These are phyloP conservation scores for Plodia interpunctella DNA, from an alignment of 1,140 invertebrate genomes.

Conservation along the genomic window DNA sequence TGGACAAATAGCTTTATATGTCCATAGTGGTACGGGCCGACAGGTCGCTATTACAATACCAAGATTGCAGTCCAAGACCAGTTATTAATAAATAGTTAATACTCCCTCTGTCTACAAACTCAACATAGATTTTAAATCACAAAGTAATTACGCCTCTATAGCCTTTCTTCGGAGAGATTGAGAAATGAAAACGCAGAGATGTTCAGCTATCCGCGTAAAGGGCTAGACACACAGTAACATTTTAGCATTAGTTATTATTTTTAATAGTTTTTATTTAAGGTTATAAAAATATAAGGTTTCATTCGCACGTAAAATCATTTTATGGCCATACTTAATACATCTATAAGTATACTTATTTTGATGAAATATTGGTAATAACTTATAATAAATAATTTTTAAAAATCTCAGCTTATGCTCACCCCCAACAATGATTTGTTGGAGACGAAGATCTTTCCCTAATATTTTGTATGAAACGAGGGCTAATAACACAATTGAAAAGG, in stretches of 20 bases:
- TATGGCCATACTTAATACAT: no score
- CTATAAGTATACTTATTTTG: no score
- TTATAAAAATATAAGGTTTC: no score
- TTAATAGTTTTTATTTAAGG: no score
- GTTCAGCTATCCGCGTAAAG: constrained; percentile 14
- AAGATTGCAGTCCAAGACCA: constrained; percentile 48
- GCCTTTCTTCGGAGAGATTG: constrained; percentile 44
- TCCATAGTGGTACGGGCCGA: constrained; percentile 35
- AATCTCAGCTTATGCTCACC: no score
- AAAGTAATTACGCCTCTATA: constrained; percentile 48
- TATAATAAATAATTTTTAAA: no score
- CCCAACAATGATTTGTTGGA: no score
- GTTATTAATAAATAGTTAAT: constrained; percentile 69
- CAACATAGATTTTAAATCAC: constrained; percentile 58
- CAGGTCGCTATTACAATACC: constrained; percentile 61
- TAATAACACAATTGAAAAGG: no score
- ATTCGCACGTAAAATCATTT: no score
- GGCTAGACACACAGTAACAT: neutral
- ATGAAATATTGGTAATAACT: no score
- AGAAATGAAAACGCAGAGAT: constrained; percentile 45
- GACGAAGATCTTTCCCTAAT: no score
- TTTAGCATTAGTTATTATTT: neutral
- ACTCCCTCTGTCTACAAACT: constrained; percentile 52
- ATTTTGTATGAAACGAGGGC: no score
- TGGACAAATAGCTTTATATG: neutral